A percentile compares a stretch with the other conserved stretches of the same genome.
These are phyloP conservation scores for Campoplex nolae DNA, from an alignment of 2,888 invertebrate genomes.

Conservation along the genomic window DNA sequence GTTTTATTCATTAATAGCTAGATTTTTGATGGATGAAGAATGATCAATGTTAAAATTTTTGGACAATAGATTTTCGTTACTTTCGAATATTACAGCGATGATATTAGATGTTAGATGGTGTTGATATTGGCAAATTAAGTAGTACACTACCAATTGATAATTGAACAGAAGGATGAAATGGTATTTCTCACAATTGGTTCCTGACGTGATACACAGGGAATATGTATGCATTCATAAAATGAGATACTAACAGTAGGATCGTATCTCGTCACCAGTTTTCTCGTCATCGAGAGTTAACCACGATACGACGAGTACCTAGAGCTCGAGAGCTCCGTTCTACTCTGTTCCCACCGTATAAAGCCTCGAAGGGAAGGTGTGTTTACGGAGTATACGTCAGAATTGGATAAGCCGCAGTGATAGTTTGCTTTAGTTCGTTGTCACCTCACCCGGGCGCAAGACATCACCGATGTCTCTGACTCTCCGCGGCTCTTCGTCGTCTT, in stretches of 20 bases:
- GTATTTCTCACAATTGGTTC: conserved; percentile 36
- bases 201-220: conserved; percentile 29
- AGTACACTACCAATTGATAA: neutral
- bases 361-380: conserved; percentile 69
- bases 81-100: neutral
- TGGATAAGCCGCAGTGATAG: conserved; percentile 79
- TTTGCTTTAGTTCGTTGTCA: conserved; percentile 78
- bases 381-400: conserved; percentile 76
- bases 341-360: conserved; percentile 62
- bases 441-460: conserved; percentile 60
- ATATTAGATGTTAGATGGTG: neutral
- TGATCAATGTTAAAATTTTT: neutral
- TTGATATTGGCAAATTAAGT: neutral
- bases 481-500: conserved; percentile 61
- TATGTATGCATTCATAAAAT: conserved; percentile 11
- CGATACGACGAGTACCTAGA: conserved; percentile 27
- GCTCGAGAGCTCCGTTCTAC: conserved; percentile 66
- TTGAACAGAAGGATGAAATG: neutral
- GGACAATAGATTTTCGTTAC: neutral
- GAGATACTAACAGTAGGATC: conserved; percentile 29
- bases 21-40: neutral
- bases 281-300: conserved; percentile 47
- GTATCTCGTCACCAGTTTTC: conserved; percentile 42
- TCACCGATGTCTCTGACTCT: conserved; percentile 57
- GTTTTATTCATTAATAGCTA: neutral